Evolutionary conservation across 2,113 vertebrate species (phyloP).

Genomic region (Mesitornis unicolor): DNA sequence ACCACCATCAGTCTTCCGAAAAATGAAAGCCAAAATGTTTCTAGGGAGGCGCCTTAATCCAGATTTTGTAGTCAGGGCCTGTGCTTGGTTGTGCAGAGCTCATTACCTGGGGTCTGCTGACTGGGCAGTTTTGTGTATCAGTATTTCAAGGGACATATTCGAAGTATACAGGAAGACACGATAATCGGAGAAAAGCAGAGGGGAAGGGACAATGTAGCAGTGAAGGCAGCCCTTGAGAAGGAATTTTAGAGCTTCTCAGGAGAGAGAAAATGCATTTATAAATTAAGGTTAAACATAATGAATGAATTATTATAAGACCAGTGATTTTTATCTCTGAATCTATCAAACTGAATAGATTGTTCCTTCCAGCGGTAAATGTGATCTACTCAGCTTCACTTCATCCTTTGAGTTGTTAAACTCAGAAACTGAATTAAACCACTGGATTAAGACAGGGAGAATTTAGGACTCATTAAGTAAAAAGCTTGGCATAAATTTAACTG

Average conservation of each 20-base stretch:
- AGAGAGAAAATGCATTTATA: background rate
- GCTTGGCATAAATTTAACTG: background rate
- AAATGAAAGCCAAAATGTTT: background rate
- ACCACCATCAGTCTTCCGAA: too few relatives aligned
- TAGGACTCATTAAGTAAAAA: background rate
- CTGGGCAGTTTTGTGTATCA: background rate
- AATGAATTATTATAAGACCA: too few relatives aligned
- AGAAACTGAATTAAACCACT: background rate
- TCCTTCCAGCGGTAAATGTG: background rate
- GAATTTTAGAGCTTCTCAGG: background rate
- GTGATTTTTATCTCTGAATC: background rate
- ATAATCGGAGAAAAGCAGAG: background rate
- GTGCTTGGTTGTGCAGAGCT: background rate
- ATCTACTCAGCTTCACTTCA: background rate
- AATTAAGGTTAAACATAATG: background rate
- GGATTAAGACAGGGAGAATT: background rate
- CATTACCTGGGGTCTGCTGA: background rate
- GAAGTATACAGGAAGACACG: background rate
- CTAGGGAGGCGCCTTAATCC: background rate
- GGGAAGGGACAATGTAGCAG: background rate
- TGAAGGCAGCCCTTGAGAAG: background rate
- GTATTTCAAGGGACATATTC: background rate
- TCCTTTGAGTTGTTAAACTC: background rate
- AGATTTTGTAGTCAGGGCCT: background rate
- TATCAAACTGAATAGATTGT: background rate